Conservation (phyloP, 2,888 invertebrate genomes). For the Teleiodes luculella region DNA sequence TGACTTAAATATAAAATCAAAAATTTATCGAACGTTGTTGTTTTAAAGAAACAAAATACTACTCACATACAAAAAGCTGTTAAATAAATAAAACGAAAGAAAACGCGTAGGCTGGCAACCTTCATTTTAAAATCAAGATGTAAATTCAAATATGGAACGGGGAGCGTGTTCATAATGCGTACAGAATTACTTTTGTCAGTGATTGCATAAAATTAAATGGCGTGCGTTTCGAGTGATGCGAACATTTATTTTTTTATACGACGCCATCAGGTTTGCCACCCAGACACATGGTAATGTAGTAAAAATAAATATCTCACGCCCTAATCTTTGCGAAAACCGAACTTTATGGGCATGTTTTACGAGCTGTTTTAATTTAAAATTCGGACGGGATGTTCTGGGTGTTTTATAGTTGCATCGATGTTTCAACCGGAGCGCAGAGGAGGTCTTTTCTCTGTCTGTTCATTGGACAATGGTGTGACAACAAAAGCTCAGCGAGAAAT, state of each 20-base stretch:
- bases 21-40: too few relatives aligned
- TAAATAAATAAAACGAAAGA: slow-evolving; percentile 28
- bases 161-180: slow-evolving; percentile 45
- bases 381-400: slow-evolving; percentile 25
- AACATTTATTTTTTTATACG: slow-evolving; percentile 27
- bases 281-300: slow-evolving; percentile 45
- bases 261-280: slow-evolving; percentile 18
- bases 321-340: slow-evolving; percentile 49
- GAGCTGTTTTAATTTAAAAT: slow-evolving; percentile 47
- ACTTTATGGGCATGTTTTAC: slow-evolving; percentile 46
- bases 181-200: slow-evolving; percentile 43
- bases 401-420: slow-evolving; percentile 38
- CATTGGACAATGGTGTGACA: slow-evolving; percentile 50
- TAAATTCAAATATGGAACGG: slow-evolving; percentile 53
- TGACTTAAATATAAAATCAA: too few relatives aligned
- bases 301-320: slow-evolving; percentile 34
- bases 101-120: slow-evolving; percentile 42
- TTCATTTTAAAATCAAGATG: slow-evolving; percentile 43
- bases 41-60: too few relatives aligned
- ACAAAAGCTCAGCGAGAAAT: slow-evolving; percentile 63
- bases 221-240: slow-evolving; percentile 29
- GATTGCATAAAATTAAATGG: slow-evolving; percentile 36
- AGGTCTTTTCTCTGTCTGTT: slow-evolving; percentile 43
- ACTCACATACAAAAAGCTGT: slow-evolving; percentile 26
- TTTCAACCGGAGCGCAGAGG: slow-evolving; percentile 29